Evolutionary conservation across 2,888 invertebrate species (phyloP).

Genomic region (Pristionchus japonicus): DNA sequence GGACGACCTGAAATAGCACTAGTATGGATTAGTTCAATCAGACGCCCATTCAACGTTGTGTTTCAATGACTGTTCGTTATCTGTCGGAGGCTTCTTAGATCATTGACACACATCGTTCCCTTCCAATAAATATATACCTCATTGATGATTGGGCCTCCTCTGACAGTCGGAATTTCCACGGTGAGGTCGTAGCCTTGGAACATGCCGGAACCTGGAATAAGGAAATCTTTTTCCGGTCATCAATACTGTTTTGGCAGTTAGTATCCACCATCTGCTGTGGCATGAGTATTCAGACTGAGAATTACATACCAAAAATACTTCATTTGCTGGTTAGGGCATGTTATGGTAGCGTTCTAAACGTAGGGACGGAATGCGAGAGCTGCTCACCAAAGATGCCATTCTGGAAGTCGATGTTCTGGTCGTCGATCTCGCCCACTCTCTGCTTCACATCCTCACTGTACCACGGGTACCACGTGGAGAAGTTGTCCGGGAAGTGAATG

Average conservation of each 20-base stretch:
- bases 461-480: conserved; percentile 51
- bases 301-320: too few relatives aligned
- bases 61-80: too few relatives aligned
- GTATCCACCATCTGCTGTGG: too few relatives aligned
- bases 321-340: too few relatives aligned
- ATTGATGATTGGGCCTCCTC: conserved; percentile 22
- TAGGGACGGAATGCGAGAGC: too few relatives aligned
- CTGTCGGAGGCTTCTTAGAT: too few relatives aligned
- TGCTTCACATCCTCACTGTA: conserved; percentile 51
- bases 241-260: too few relatives aligned
- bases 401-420: conserved; percentile 56
- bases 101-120: too few relatives aligned
- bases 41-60: background rate
- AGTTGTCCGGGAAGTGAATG: conserved; percentile 18
- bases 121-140: background rate
- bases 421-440: conserved; percentile 52
- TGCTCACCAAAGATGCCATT: conserved; percentile 59
- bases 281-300: too few relatives aligned
- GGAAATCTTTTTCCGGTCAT: background rate
- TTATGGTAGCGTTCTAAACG: too few relatives aligned
- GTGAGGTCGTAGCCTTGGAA: conserved; percentile 29
- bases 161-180: background rate
- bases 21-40: background rate
- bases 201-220: background rate
- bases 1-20: background rate